Evolutionary conservation across 2,797 vertebrate species (phyloP).

Genomic region (Pangasius mekongensis): DNA sequence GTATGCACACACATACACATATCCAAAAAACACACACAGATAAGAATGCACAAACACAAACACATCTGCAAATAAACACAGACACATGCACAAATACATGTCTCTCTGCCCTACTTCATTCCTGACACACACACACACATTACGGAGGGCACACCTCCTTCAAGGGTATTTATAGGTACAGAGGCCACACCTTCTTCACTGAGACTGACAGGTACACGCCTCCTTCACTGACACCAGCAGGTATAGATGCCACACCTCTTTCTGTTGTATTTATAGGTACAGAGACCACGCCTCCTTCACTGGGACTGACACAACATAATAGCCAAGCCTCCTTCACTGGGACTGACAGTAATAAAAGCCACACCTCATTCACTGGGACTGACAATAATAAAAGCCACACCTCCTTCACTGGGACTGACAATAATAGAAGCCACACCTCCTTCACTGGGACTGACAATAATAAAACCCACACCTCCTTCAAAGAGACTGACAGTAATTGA

Average conservation of each 20-base stretch:
- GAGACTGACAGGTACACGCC: background rate
- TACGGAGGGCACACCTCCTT: background rate
- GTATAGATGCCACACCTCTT: background rate
- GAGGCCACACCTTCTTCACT: slow-evolving; percentile 41
- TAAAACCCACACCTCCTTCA: background rate
- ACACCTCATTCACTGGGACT: background rate
- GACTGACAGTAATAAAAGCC: background rate
- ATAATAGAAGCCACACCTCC: background rate
- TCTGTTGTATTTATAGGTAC: background rate
- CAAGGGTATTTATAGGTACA: background rate
- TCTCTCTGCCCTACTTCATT: background rate
- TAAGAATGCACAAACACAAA: background rate
- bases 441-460: background rate
- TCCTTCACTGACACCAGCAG: background rate
- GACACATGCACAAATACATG: background rate
- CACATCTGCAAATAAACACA: background rate
- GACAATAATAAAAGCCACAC: background rate
- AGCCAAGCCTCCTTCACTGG: background rate
- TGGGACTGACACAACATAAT: background rate
- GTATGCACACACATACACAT: slow-evolving; percentile 16
- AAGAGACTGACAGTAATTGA: fast-evolving
- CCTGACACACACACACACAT: background rate
- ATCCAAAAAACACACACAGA: background rate
- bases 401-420: background rate
- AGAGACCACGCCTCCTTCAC: background rate